Percentiles rank a stretch among this genome's conserved stretches.
Conservation (phyloP, 1,140 invertebrate species). For the Drosophila sucinea region DNA sequence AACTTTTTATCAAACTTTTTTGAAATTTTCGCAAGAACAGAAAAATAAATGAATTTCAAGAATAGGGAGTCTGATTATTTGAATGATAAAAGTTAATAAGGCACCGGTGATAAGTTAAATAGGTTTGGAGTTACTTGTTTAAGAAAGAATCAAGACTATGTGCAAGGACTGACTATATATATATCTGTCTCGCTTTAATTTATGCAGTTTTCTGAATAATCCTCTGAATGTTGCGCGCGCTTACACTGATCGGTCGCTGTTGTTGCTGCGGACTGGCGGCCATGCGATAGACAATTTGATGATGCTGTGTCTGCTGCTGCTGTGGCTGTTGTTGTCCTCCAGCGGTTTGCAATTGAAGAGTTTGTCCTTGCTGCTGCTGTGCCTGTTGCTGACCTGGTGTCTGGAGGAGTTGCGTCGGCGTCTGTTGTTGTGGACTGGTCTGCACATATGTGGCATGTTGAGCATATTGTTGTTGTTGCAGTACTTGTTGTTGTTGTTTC, state of each 20-base stretch:
- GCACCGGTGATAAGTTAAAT: too few relatives aligned
- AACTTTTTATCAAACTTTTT: too few relatives aligned
- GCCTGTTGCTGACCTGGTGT: conserved; percentile 50
- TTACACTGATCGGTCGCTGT: conserved; percentile 59
- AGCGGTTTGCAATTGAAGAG: conserved; percentile 77
- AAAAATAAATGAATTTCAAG: too few relatives aligned
- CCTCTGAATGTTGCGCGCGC: conserved; percentile 3
- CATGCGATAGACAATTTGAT: conserved; percentile 79
- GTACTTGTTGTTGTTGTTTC: conserved; percentile 63
- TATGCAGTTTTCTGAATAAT: neutral
- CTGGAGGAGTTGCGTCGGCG: conserved; percentile 59
- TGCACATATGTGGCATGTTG: conserved; percentile 69
- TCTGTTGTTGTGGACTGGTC: conserved; percentile 56
- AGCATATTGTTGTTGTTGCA: conserved; percentile 49
- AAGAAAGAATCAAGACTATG: too few relatives aligned
- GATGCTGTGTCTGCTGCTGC: conserved; percentile 67
- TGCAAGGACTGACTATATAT: too few relatives aligned
- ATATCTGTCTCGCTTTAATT: neutral
- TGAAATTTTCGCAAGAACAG: too few relatives aligned
- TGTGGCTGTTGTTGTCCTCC: conserved; percentile 53
- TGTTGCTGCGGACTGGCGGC: conserved; percentile 58
- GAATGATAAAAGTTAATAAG: too few relatives aligned
- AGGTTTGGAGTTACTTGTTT: too few relatives aligned
- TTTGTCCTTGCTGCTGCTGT: conserved; percentile 54
- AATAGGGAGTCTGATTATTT: too few relatives aligned